Evolutionary conservation across 2,797 vertebrate species (phyloP).

Genomic region (Amblyopsis hoosieri): DNA sequence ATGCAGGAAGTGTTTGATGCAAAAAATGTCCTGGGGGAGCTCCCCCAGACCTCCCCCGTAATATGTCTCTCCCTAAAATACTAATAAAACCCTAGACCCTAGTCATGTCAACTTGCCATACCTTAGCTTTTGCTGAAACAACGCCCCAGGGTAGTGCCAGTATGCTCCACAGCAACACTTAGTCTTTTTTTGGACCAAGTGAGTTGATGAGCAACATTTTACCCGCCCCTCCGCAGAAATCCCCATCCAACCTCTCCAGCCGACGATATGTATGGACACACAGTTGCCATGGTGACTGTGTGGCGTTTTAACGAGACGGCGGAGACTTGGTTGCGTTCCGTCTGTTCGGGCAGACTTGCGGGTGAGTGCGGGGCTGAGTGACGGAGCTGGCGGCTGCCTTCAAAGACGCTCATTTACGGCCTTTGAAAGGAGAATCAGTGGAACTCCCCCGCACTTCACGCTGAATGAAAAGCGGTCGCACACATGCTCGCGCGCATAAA

Average conservation of each 20-base stretch:
- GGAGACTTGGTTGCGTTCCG: conserved; percentile 69
- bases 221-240: conserved; percentile 65
- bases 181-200: conserved; percentile 65
- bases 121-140: too few relatives aligned
- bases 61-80: too few relatives aligned
- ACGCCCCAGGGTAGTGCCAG: too few relatives aligned
- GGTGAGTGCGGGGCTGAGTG: conserved; percentile 69
- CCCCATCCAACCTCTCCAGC: conserved; percentile 69
- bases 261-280: conserved; percentile 63
- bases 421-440: conserved; percentile 68
- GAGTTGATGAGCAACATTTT: conserved; percentile 67
- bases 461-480: conserved; percentile 72
- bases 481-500: conserved; percentile 48
- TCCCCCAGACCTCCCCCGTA: too few relatives aligned
- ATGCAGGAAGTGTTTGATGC: too few relatives aligned
- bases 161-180: conserved; percentile 39
- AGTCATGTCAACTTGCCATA: too few relatives aligned
- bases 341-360: conserved; percentile 74
- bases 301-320: conserved; percentile 70
- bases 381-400: conserved; percentile 49
- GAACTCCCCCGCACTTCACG: conserved; percentile 70
- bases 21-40: too few relatives aligned
- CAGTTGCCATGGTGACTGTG: conserved; percentile 82
- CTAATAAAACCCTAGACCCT: too few relatives aligned
- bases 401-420: conserved; percentile 70